phyloP scores from a whole-genome alignment of 1,140 invertebrate species.

The Melipona quadrifasciata region DNA sequence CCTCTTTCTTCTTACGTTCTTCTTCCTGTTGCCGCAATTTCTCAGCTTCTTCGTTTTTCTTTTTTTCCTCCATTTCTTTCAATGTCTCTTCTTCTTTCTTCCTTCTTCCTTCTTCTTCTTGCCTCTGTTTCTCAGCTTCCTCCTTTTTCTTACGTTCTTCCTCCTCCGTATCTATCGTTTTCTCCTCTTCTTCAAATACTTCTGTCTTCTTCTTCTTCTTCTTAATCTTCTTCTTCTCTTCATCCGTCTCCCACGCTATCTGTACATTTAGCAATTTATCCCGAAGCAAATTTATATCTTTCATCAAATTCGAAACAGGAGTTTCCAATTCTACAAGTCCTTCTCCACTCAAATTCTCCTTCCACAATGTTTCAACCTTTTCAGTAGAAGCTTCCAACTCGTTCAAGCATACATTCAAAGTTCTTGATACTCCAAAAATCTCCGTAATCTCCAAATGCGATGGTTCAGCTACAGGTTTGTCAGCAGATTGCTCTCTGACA shows the following conservation, averaged over 20 bases:
- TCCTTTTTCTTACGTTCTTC: conserved; percentile 50
- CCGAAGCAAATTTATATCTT: conserved; percentile 4
- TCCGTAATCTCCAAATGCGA: background rate
- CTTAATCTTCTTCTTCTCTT: conserved; percentile 55
- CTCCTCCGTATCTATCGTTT: conserved; percentile 50
- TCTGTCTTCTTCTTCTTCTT: conserved; percentile 38
- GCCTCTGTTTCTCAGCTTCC: conserved; percentile 48
- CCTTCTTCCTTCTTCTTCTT: conserved; percentile 31
- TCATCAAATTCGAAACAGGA: conserved; percentile 35
- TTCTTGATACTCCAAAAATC: conserved; percentile 4
- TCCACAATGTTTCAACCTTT: conserved; percentile 31
- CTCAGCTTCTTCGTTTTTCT: conserved; percentile 14
- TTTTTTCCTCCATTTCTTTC: conserved; percentile 38
- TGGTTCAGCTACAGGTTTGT: conserved; percentile 43
- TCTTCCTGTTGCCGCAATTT: conserved; percentile 18
- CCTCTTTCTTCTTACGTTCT: background rate
- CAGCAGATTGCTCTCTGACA: conserved; percentile 47
- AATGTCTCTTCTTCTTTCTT: conserved; percentile 32
- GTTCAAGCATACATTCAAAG: conserved; percentile 5
- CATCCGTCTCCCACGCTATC: conserved; percentile 4
- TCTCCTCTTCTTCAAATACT: conserved; percentile 32
- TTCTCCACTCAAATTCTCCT: conserved; percentile 28
- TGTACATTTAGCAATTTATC: conserved; percentile 31
- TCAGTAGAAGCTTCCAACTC: conserved; percentile 42
- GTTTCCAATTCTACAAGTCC: conserved; percentile 39